Conservation (phyloP, 2,888 invertebrate species). For the Agrotis ipsilon region DNA sequence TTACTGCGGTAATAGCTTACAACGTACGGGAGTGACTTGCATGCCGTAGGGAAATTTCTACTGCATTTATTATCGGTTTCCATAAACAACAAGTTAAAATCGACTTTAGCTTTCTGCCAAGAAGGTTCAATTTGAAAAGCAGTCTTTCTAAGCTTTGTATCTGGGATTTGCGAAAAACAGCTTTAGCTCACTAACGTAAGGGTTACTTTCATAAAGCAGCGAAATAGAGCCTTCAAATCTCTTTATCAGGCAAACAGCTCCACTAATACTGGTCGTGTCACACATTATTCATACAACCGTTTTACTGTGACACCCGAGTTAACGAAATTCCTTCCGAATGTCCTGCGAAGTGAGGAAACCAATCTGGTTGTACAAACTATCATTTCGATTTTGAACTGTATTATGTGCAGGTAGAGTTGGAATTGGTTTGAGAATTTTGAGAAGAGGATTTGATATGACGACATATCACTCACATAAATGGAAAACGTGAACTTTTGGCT, state of each 20-base stretch:
- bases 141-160: neutral
- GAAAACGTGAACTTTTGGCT: slow-evolving; percentile 11
- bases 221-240: slow-evolving; percentile 19
- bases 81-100: neutral
- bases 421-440: neutral
- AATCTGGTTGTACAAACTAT: neutral
- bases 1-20: slow-evolving; percentile 52
- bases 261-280: slow-evolving; percentile 34
- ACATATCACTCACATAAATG: slow-evolving; percentile 1
- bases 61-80: slow-evolving; percentile 20
- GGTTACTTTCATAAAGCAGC: slow-evolving; percentile 3
- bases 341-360: slow-evolving; percentile 29
- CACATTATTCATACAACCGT: slow-evolving; percentile 39
- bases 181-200: neutral
- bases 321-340: slow-evolving; percentile 46
- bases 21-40: slow-evolving; percentile 27
- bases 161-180: slow-evolving; percentile 5
- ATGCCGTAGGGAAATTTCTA: slow-evolving; percentile 51
- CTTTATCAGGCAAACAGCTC: slow-evolving; percentile 20
- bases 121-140: slow-evolving; percentile 12
- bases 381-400: slow-evolving; percentile 28
- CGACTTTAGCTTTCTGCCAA: neutral
- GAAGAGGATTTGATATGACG: slow-evolving; percentile 13
- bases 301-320: slow-evolving; percentile 42
- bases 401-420: neutral